phyloP scores from a whole-genome alignment of 2,888 invertebrate genomes.

The Pelosia muscerda region DNA sequence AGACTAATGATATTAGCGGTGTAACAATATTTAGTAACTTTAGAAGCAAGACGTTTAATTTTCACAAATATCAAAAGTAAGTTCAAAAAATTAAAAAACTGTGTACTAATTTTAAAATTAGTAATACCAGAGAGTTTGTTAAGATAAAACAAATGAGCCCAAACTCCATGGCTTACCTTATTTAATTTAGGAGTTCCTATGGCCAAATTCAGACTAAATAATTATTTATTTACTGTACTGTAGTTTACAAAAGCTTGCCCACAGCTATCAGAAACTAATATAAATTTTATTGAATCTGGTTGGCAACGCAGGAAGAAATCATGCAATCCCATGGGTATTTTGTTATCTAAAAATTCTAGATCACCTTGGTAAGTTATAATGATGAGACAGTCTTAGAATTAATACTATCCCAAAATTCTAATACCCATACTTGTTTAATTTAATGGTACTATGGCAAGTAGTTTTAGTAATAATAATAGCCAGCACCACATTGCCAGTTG shows the following conservation, averaged over 20 bases:
- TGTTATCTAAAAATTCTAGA: background rate
- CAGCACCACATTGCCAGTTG: background rate
- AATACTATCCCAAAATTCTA: background rate
- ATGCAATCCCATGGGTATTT: background rate
- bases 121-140: too few species aligned
- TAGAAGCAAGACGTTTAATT: too few species aligned
- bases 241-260: conserved; percentile 1
- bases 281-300: conserved; percentile 14
- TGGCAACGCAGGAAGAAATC: background rate
- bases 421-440: background rate
- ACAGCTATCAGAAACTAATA: conserved; percentile 11
- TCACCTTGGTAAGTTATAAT: background rate
- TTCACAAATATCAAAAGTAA: too few species aligned
- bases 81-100: too few species aligned
- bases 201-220: too few species aligned
- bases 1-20: background rate
- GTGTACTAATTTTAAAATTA: too few species aligned
- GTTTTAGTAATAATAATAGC: background rate
- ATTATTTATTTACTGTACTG: too few species aligned
- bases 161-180: too few species aligned
- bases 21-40: too few species aligned
- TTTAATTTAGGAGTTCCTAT: too few species aligned
- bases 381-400: background rate
- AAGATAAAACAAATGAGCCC: too few species aligned
- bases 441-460: background rate